phyloP scores from a whole-genome alignment of 2,113 vertebrate genomes.

The Panthera uncia region DNA sequence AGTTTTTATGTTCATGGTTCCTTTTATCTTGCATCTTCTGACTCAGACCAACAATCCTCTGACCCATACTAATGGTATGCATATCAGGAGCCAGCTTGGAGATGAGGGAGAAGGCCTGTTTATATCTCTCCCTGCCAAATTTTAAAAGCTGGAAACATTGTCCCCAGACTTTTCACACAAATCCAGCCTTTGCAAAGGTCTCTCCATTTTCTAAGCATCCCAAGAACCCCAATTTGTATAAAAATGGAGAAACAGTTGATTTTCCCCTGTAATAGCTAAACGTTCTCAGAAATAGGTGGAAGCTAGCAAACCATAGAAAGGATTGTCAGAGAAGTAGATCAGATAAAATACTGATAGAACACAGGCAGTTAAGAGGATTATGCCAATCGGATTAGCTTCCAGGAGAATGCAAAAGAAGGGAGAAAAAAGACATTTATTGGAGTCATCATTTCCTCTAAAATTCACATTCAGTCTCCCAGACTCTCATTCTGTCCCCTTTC shows the following conservation, averaged over 20 bases:
- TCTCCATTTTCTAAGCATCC: background rate
- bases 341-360: slow-evolving; percentile 80
- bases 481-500: background rate
- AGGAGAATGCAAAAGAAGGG: slow-evolving; percentile 69
- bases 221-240: background rate
- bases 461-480: slow-evolving; percentile 67
- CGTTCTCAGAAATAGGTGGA: slow-evolving; percentile 25
- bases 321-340: slow-evolving; percentile 75
- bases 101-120: background rate
- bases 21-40: background rate
- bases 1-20: background rate
- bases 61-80: no score
- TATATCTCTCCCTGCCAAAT: background rate
- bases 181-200: background rate
- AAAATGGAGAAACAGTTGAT: slow-evolving; percentile 37
- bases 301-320: slow-evolving; percentile 39
- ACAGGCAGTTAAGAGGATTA: slow-evolving; percentile 85
- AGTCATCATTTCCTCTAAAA: slow-evolving; percentile 78
- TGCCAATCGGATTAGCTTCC: slow-evolving; percentile 80
- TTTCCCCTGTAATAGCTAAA: background rate
- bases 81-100: background rate
- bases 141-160: slow-evolving; percentile 10
- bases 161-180: background rate
- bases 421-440: slow-evolving; percentile 42
- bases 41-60: background rate